phyloP scores from a whole-genome alignment of 1,140 invertebrate species.

The Pogonomyrmex barbatus region DNA sequence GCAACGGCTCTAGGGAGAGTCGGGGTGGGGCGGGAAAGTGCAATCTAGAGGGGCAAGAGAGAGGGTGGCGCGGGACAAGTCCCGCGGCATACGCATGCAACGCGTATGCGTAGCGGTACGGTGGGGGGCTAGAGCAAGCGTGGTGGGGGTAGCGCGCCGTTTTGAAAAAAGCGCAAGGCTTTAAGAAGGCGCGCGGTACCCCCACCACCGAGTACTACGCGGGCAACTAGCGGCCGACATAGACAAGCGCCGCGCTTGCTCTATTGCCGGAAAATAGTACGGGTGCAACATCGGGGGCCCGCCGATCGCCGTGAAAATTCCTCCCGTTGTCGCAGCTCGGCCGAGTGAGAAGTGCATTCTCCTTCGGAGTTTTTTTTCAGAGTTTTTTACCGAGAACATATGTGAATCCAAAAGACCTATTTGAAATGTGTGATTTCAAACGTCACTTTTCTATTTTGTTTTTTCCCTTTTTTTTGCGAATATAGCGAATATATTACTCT shows the following conservation, averaged over 20 bases:
- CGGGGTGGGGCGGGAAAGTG: constrained; percentile 57
- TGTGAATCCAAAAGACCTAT: background rate
- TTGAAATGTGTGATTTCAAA: background rate
- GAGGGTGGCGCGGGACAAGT: constrained; percentile 25
- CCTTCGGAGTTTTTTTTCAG: background rate
- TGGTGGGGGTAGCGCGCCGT: constrained; percentile 77
- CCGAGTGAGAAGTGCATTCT: background rate
- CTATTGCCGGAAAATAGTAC: constrained; percentile 74
- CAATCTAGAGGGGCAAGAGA: constrained; percentile 61
- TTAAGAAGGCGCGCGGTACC: constrained; percentile 84
- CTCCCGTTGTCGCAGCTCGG: background rate
- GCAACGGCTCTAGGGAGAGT: constrained; percentile 57
- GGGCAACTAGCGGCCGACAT: constrained; percentile 82
- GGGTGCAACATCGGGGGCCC: constrained; percentile 19
- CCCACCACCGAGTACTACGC: constrained; percentile 83
- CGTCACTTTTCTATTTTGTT: background rate
- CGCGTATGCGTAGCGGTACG: constrained; percentile 37
- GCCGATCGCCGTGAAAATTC: constrained; percentile 21
- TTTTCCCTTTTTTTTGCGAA: background rate
- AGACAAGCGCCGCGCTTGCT: constrained; percentile 78
- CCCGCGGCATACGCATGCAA: constrained; percentile 47
- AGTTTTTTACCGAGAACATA: background rate
- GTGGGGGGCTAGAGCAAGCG: constrained; percentile 35
- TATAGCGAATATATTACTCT: background rate
- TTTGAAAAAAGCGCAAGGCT: constrained; percentile 86